Evolutionary conservation across 2,888 invertebrate genomes (phyloP).

Genomic region (Drosophila barbarae): DNA sequence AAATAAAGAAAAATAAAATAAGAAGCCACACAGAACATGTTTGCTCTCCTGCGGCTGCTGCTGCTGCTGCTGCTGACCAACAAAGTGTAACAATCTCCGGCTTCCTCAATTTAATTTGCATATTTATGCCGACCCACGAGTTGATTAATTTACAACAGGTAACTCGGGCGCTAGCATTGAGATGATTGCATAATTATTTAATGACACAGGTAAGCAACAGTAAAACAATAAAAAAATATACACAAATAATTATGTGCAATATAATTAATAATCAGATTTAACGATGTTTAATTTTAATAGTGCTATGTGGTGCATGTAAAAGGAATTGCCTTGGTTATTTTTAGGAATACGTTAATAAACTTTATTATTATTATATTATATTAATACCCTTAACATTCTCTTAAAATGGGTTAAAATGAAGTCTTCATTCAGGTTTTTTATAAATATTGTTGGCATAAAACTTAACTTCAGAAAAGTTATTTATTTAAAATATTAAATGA

Average conservation of each 20-base stretch:
- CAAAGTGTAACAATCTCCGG: slow-evolving; percentile 55
- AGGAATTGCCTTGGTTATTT: neutral
- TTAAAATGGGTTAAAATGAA: neutral
- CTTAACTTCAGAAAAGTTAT: neutral
- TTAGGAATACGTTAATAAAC: neutral
- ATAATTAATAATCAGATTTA: neutral
- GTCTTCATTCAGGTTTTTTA: neutral
- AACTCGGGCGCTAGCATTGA: slow-evolving; percentile 26
- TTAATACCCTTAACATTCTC: too few species aligned
- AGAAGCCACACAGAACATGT: slow-evolving; percentile 38
- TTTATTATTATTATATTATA: neutral
- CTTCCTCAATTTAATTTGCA: slow-evolving; percentile 67
- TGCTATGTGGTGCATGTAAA: neutral
- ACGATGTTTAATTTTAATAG: neutral
- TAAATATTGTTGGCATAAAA: neutral
- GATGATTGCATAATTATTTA: slow-evolving; percentile 38
- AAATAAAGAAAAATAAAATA: neutral
- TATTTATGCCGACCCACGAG: slow-evolving; percentile 44
- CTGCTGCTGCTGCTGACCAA: slow-evolving; percentile 20
- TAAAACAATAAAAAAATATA: neutral
- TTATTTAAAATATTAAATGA: neutral
- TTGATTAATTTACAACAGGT: slow-evolving; percentile 58
- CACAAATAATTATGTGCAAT: slow-evolving; percentile 3
- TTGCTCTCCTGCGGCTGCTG: slow-evolving; percentile 1
- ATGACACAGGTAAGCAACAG: neutral